phyloP scores from a whole-genome alignment of 2,888 invertebrate species.

The Nesidiocoris tenuis region DNA sequence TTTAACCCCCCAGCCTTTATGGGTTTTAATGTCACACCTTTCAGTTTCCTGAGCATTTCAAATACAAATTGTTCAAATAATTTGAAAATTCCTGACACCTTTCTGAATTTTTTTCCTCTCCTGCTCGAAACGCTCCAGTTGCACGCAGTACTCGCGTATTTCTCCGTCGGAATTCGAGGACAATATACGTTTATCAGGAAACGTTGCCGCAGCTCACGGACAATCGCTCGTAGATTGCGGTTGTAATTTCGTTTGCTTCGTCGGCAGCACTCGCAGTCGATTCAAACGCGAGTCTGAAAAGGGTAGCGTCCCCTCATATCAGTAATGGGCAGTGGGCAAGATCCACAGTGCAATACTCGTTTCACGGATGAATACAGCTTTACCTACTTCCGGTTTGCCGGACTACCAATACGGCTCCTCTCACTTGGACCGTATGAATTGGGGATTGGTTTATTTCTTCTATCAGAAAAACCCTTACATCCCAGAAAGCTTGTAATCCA shows the following conservation, averaged over 20 bases:
- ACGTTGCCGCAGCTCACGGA: background rate
- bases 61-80: no score
- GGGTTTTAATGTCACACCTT: no score
- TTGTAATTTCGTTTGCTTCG: background rate
- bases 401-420: no score
- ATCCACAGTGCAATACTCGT: background rate
- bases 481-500: no score
- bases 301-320: background rate
- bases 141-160: background rate
- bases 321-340: no score
- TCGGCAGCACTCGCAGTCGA: background rate
- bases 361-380: background rate
- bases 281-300: background rate
- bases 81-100: no score
- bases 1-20: no score
- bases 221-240: conserved; percentile 13
- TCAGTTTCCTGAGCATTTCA: no score
- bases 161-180: conserved; percentile 4
- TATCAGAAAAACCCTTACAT: no score
- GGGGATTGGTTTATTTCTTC: no score
- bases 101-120: no score
- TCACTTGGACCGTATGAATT: no score
- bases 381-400: background rate
- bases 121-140: background rate
- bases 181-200: conserved; percentile 26